phyloP scores from a whole-genome alignment of 1,140 invertebrate genomes.

The Aethina tumida region DNA sequence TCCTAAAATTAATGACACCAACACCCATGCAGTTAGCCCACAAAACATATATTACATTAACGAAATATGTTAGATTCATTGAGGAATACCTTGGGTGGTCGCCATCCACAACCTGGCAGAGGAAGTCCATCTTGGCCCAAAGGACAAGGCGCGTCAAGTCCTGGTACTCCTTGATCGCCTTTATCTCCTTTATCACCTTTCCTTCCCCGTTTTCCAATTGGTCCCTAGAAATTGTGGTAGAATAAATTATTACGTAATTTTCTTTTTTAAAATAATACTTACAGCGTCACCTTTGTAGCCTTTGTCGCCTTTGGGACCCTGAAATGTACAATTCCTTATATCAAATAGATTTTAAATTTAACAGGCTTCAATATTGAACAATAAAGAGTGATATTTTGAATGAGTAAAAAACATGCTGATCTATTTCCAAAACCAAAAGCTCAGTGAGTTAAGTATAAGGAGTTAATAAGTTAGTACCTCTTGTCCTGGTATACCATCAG shows the following conservation, averaged over 20 bases:
- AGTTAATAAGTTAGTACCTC: constrained; percentile 51
- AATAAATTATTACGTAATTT: constrained; percentile 3
- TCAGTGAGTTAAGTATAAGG: constrained; percentile 3
- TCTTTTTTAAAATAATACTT: constrained; percentile 41
- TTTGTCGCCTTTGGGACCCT: constrained; percentile 80
- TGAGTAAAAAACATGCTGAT: constrained; percentile 1
- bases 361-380: constrained; percentile 1
- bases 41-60: constrained; percentile 3
- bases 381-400: constrained; percentile 5
- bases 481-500: constrained; percentile 82
- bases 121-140: constrained; percentile 88
- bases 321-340: constrained; percentile 35
- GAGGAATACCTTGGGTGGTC: constrained; percentile 63
- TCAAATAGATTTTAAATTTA: too few relatives aligned
- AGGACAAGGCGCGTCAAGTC: constrained; percentile 93
- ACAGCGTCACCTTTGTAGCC: constrained; percentile 79
- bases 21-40: constrained; percentile 17
- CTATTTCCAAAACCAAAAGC: constrained; percentile 1
- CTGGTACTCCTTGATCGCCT: constrained; percentile 91
- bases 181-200: constrained; percentile 86
- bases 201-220: constrained; percentile 76
- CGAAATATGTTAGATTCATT: constrained; percentile 6
- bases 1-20: constrained; percentile 25
- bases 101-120: constrained; percentile 88
- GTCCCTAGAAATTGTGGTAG: constrained; percentile 50